Base-by-base conservation (phyloP, 2,113 vertebrate species). In the Pholis gunnellus region DNA sequence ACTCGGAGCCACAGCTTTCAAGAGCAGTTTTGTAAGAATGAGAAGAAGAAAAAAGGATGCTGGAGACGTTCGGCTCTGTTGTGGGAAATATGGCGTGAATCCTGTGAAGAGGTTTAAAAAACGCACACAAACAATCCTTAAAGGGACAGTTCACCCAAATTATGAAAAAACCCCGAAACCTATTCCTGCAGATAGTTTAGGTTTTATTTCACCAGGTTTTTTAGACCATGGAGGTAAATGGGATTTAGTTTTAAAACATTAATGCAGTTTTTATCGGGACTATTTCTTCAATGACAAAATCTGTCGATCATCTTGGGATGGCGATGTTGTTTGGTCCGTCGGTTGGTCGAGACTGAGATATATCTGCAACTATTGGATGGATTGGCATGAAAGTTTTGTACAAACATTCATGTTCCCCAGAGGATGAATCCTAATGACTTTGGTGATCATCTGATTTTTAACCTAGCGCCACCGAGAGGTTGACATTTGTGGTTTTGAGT, bases 31-130 rank as follows among this genome's bases (percentile, higher is more conserved):
- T 61, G 42, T 9, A 29, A 66, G 22, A 42, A 22, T 31, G 22
- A 22, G 25, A 18, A 29, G 2, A 54, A 9, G 54, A 14, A 27
- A 2, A 17, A n/a, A 48, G 27, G n/a, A 22, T 0, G 8, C 10
- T 36, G 25, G 71, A 25, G 48, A 75, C 2, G 14, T 72, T 68
- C 4, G 1, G 22, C 50, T 75, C 7, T 69, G 57, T 18, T 27
- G 27, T 9, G 29, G 42, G 46, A 79, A 44, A 56, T 34, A 13
- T 25, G 34, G 40, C 3, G 4, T 20, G 6, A 44, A 64, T 73
- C 48, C 48, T 72, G 48, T 66, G 83, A 81, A 78, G 70, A 86
- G 9, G 56, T 63, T 54, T 68, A 34, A 34, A 54, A 79, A 64
- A 25, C 6, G 6, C 11, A 9, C n/a, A 20, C 42, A 31, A 48